Base-by-base conservation (phyloP, 2,113 vertebrate genomes). In the Stomatorhinus ivindoensis region DNA sequence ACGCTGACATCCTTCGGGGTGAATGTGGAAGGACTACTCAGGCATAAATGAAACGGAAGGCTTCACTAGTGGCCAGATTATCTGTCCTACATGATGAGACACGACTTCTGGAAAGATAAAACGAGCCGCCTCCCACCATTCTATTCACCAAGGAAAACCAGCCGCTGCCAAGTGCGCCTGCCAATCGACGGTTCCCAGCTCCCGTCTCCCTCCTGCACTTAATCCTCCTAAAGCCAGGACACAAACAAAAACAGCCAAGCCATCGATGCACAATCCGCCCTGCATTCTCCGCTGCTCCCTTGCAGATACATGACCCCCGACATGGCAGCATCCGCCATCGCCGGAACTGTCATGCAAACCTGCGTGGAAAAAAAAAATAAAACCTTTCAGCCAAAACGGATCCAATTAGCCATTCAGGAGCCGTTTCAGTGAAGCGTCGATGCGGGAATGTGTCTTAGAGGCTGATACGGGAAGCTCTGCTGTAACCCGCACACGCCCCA, bases 151-250 rank as follows among this genome's bases (percentile, higher is more conserved):
- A 53, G 48, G 69, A 88, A 21, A 17, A 48, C 15, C 73, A 21
- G 46, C 88, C 11, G 13, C 65, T 88, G 88, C 88, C 88, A 88
- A 82, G 50, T 15, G 61, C 42, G 24, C 42, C 87, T 88, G 58
- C 87, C 61, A 65, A 88, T 69, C 61, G 47, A 88, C 88, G 35
- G 69, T 21, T 88, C 88, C 88, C 88, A 82, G 88, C 88, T 82
- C 69, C 31, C 44, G 9, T 88, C 69, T 76, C 31, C 88, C 73
- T 48, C 88, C 47, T 39, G 27, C 88, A 48, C 48, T 80, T 82
- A 88, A 88, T 88, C 88, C 88, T 69, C 55, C 8, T 8, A 17
- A 76, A 88, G 31, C 27, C 47, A 35, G n/a, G n/a, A 47, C 61
- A n/a, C 69, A 76, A 88, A 88, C 58, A 87, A 76, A 84, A 88